Conservation (phyloP, 1,140 invertebrate species). For the Heliothis subflexa region DNA sequence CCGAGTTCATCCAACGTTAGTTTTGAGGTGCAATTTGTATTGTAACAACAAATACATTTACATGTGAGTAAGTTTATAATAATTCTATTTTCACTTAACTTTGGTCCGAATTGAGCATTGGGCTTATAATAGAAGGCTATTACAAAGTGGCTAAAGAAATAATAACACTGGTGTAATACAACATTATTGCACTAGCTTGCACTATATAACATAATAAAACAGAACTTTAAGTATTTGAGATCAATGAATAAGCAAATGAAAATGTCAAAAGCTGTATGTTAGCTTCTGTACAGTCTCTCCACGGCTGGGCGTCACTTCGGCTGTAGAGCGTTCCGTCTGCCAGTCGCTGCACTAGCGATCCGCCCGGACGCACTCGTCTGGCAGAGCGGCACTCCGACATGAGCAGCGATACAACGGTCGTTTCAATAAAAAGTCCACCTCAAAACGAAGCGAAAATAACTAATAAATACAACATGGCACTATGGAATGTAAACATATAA, state of each 20-base stretch:
- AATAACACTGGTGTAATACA: constrained; percentile 11
- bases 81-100: constrained; percentile 34
- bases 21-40: constrained; percentile 39
- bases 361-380: not conserved
- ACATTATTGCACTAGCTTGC: constrained; percentile 6
- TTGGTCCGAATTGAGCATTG: constrained; percentile 39
- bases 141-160: constrained; percentile 2
- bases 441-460: constrained; percentile 23
- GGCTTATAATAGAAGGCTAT: constrained; percentile 3
- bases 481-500: constrained; percentile 81
- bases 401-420: not conserved
- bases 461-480: constrained; percentile 67
- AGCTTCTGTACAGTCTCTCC: constrained; percentile 4
- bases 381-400: not conserved
- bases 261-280: constrained; percentile 22
- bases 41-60: constrained; percentile 7
- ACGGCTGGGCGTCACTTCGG: not conserved
- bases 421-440: constrained; percentile 35
- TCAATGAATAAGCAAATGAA: constrained; percentile 14
- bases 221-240: constrained; percentile 36
- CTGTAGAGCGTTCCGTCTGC: not conserved
- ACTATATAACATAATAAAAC: constrained; percentile 30
- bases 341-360: not conserved
- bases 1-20: constrained; percentile 18
- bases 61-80: constrained; percentile 14